Evolutionary conservation across 2,113 vertebrate species (phyloP).

Genomic region (Corydoras sp.): DNA sequence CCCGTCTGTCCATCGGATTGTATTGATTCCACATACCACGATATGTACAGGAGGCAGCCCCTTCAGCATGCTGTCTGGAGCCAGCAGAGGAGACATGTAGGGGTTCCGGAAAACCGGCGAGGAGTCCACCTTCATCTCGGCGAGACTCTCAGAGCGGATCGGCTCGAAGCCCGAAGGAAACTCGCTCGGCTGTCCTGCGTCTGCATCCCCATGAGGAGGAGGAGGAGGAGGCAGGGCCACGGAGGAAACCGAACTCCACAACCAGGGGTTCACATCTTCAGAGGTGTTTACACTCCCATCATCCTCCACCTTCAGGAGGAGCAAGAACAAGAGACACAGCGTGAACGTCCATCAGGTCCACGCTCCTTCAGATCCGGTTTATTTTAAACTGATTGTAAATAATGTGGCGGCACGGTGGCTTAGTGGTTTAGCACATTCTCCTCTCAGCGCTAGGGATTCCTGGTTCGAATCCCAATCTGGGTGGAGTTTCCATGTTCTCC

Average conservation of each 20-base stretch:
- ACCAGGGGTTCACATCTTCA: conserved; percentile 50
- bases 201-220: conserved; percentile 41
- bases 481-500: too few species aligned
- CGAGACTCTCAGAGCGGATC: conserved; percentile 62
- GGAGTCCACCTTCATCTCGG: conserved; percentile 62
- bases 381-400: too few species aligned
- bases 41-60: conserved; percentile 68
- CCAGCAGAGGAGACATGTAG: conserved; percentile 76
- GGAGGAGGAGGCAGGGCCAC: conserved; percentile 38
- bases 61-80: conserved; percentile 67
- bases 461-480: too few species aligned
- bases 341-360: neutral
- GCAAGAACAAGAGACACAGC: neutral
- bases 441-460: too few species aligned
- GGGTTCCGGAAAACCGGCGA: conserved; percentile 76
- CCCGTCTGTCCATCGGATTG: too few species aligned
- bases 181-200: conserved; percentile 42
- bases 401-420: too few species aligned
- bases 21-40: conserved; percentile 59
- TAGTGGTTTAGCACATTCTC: too few species aligned
- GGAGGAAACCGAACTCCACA: conserved; percentile 39
- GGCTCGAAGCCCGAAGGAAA: conserved; percentile 80
- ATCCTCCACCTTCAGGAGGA: neutral
- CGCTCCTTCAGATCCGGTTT: too few species aligned
- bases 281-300: conserved; percentile 37